phyloP scores from a whole-genome alignment of 2,888 invertebrate genomes.

The Nipponacmea schrenckii region DNA sequence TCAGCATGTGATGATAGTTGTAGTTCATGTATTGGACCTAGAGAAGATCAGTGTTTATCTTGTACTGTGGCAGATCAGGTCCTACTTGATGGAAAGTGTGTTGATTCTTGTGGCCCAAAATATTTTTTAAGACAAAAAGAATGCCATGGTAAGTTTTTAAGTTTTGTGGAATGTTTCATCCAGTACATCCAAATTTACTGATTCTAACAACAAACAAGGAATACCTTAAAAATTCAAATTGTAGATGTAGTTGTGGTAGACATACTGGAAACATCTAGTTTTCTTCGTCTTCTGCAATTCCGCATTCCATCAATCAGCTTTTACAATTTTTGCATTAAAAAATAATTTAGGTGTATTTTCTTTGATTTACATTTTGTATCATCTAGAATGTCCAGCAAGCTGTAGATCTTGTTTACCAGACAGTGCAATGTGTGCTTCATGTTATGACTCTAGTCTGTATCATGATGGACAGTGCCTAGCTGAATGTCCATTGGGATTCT shows the following conservation, averaged over 20 bases:
- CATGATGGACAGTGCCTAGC: slow-evolving; percentile 49
- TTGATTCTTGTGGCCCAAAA: slow-evolving; percentile 45
- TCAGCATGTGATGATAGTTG: slow-evolving; percentile 50
- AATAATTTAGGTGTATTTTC: too few relatives aligned
- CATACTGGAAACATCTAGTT: too few relatives aligned
- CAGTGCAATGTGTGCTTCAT: slow-evolving; percentile 42
- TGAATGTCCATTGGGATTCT: slow-evolving; percentile 46
- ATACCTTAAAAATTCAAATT: too few relatives aligned
- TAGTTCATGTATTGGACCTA: slow-evolving; percentile 48
- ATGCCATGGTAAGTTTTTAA: slow-evolving; percentile 43
- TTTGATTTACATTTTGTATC: too few relatives aligned
- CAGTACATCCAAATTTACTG: too few relatives aligned
- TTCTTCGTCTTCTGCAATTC: too few relatives aligned
- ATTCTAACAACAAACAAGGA: too few relatives aligned
- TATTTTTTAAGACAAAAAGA: slow-evolving; percentile 41
- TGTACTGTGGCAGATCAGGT: slow-evolving; percentile 48
- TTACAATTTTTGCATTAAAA: too few relatives aligned
- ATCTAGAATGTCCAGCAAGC: slow-evolving; percentile 44
- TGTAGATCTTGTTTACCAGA: slow-evolving; percentile 48
- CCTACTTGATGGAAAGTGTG: slow-evolving; percentile 43
- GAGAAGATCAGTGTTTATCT: slow-evolving; percentile 46
- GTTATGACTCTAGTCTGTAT: slow-evolving; percentile 36
- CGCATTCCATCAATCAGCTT: too few relatives aligned
- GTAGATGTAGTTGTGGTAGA: too few relatives aligned
- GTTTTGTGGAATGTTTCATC: too few relatives aligned